These are phyloP conservation scores for Achroia grisella DNA, from an alignment of 1,140 invertebrate species.

Conservation along the genomic window DNA sequence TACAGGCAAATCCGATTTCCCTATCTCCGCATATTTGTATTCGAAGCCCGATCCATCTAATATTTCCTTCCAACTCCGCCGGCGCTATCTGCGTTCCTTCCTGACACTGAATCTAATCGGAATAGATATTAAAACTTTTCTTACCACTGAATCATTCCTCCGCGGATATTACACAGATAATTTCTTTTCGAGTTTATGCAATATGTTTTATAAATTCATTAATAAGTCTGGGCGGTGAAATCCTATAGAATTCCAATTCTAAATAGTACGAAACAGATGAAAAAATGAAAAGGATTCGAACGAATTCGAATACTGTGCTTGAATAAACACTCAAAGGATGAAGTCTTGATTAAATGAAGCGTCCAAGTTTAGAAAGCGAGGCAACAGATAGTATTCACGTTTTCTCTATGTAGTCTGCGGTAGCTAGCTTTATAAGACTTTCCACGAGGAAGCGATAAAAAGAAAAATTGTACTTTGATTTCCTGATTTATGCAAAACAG, in stretches of 20 bases:
- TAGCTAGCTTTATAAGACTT: slow-evolving; percentile 22
- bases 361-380: slow-evolving; percentile 25
- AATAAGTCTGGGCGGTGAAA: neutral
- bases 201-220: neutral
- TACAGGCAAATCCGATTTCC: slow-evolving; percentile 64
- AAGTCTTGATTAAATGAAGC: slow-evolving; percentile 37
- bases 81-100: slow-evolving; percentile 64
- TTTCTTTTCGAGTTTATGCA: neutral
- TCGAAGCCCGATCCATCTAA: slow-evolving; percentile 67
- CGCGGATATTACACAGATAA: slow-evolving; percentile 16
- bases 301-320: slow-evolving; percentile 25
- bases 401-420: slow-evolving; percentile 12
- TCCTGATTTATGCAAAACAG: slow-evolving; percentile 23
- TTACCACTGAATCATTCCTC: slow-evolving; percentile 38
- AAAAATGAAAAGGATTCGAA: slow-evolving; percentile 18
- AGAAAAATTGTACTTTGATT: slow-evolving; percentile 28
- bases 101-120: slow-evolving; percentile 72
- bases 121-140: slow-evolving; percentile 71
- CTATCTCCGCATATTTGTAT: slow-evolving; percentile 70
- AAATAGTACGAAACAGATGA: neutral
- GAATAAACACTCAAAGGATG: slow-evolving; percentile 34
- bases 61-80: slow-evolving; percentile 67
- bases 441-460: slow-evolving; percentile 24
- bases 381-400: slow-evolving; percentile 22
- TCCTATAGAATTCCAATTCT: slow-evolving; percentile 3